Conservation (phyloP, 2,888 invertebrate genomes). For the Lasius platythorax region DNA sequence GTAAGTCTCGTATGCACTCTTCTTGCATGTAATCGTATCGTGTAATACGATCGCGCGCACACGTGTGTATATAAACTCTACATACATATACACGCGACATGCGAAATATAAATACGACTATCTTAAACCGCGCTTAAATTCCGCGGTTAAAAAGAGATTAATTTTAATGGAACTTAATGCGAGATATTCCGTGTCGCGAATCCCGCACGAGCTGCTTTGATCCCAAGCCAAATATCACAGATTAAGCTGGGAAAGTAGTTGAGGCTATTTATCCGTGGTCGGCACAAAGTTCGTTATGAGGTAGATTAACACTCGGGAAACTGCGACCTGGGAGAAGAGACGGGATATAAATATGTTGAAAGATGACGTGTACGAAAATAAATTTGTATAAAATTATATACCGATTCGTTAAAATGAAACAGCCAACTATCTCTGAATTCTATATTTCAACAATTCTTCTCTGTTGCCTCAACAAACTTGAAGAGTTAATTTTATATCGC, state of each 20-base stretch:
- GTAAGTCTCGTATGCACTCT: constrained; percentile 74
- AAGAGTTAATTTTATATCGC: not conserved
- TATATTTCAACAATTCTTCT: not conserved
- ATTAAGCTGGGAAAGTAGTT: constrained; percentile 41
- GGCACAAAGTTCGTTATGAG: not conserved
- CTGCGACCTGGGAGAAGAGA: not conserved
- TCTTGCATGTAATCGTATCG: not conserved
- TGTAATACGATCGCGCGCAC: not conserved
- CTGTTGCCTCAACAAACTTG: not conserved
- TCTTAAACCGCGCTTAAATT: not conserved
- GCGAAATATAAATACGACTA: not conserved
- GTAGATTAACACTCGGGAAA: not conserved
- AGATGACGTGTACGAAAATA: not conserved
- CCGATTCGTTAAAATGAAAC: not conserved
- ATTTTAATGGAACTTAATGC: constrained; percentile 15
- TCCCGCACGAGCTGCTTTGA: constrained; percentile 29
- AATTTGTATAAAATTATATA: not conserved
- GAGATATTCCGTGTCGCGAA: not conserved
- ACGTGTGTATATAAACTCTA: not conserved
- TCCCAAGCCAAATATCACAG: constrained; percentile 40
- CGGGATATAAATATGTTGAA: not conserved
- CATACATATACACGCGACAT: not conserved
- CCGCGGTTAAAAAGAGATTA: not conserved
- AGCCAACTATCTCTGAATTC: not conserved
- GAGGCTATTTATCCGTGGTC: constrained; percentile 30